Percentiles rank a stretch among this genome's conserved stretches.
Evolutionary conservation across 2,797 vertebrate genomes (phyloP).

Genomic region (Tiaroga cobitis): DNA sequence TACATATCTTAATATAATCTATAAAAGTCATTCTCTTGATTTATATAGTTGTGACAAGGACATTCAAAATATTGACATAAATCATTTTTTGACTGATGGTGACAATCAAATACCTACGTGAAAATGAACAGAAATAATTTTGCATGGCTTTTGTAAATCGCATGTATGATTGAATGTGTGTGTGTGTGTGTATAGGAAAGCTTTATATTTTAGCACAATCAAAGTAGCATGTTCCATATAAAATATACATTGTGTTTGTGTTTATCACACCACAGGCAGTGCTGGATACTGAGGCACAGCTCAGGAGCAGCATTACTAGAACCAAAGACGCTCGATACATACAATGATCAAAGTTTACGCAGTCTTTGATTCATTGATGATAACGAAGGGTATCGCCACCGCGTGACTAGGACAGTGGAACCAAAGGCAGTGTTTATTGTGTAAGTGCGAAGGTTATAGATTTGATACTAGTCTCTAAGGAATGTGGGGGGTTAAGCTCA

Average conservation of each 20-base stretch:
- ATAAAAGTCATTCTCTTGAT: conserved; percentile 19
- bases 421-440: conserved; percentile 12
- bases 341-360: neutral
- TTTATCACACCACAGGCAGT: conserved; percentile 9
- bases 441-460: neutral
- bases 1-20: conserved; percentile 12
- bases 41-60: conserved; percentile 26
- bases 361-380: neutral
- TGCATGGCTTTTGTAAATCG: conserved; percentile 17
- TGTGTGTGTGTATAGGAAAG: neutral
- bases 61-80: conserved; percentile 45
- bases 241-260: conserved; percentile 11
- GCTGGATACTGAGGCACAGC: conserved; percentile 11
- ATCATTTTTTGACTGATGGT: conserved; percentile 35
- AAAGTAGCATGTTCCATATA: conserved; percentile 14
- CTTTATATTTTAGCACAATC: conserved; percentile 12
- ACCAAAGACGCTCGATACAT: neutral
- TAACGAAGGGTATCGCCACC: neutral
- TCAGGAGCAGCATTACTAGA: conserved; percentile 17
- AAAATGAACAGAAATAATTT: neutral
- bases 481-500: conserved; percentile 16
- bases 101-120: conserved; percentile 21
- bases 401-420: neutral
- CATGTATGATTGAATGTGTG: neutral
- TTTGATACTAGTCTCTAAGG: neutral